These are phyloP conservation scores for Drosophila arizonae DNA, from an alignment of 1,140 invertebrate genomes.

Conservation along the genomic window DNA sequence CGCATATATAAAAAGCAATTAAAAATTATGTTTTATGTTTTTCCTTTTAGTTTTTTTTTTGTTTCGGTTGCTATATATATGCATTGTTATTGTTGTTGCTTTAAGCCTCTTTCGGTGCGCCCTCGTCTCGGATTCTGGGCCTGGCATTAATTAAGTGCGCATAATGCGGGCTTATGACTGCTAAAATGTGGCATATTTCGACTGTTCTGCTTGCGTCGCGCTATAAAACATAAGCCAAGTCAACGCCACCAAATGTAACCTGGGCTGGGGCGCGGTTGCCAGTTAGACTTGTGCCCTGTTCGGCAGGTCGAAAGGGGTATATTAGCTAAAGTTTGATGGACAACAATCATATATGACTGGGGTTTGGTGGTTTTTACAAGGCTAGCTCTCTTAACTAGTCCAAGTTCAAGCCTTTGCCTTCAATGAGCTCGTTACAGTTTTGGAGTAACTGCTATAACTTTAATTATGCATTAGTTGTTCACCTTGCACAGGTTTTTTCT, in stretches of 20 bases:
- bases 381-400: too few species aligned
- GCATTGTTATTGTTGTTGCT: background rate
- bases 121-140: slow-evolving; percentile 14
- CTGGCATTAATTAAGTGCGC: slow-evolving; percentile 73
- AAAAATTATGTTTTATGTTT: slow-evolving; percentile 73
- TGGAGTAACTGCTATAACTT: background rate
- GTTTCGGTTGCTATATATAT: background rate
- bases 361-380: too few species aligned
- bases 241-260: slow-evolving; percentile 26
- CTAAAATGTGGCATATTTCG: slow-evolving; percentile 63
- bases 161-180: slow-evolving; percentile 81
- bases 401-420: too few species aligned
- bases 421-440: background rate
- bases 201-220: slow-evolving; percentile 33
- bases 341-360: too few species aligned
- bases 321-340: background rate
- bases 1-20: slow-evolving; percentile 74
- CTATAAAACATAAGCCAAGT: slow-evolving; percentile 27
- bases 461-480: background rate
- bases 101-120: slow-evolving; percentile 65
- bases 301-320: background rate
- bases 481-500: background rate
- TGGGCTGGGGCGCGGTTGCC: slow-evolving; percentile 33
- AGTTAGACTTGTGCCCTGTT: slow-evolving; percentile 11
- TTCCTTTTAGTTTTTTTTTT: slow-evolving; percentile 18